Conservation (phyloP, 1,140 invertebrate genomes). For the Antheraea pernyi region DNA sequence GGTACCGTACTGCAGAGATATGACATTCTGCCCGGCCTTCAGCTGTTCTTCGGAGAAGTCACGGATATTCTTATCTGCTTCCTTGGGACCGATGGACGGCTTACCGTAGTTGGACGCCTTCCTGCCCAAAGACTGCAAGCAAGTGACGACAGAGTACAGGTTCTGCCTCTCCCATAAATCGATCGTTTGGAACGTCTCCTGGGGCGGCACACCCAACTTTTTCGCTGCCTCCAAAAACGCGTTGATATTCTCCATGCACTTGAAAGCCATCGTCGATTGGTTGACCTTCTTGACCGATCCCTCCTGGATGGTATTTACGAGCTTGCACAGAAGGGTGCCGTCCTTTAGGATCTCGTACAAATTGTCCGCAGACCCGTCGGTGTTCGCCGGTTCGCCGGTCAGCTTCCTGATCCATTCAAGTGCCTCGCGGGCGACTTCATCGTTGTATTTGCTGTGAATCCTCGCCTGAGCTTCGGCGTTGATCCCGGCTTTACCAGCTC, state of each 20-base stretch:
- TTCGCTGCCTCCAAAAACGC: constrained; percentile 93
- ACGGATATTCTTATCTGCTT: constrained; percentile 94
- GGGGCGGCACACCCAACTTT: constrained; percentile 93
- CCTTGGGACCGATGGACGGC: constrained; percentile 94
- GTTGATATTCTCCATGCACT: constrained; percentile 99
- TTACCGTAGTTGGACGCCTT: constrained; percentile 95
- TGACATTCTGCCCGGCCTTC: constrained; percentile 92
- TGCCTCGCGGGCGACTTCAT: constrained; percentile 92
- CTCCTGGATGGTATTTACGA: constrained; percentile 90
- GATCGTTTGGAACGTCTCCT: constrained; percentile 98
- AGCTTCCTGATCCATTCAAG: constrained; percentile 94
- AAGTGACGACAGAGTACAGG: constrained; percentile 96
- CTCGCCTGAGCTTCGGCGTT: constrained; percentile 71
- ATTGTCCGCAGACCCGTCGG: constrained; percentile 92
- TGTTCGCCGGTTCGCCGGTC: constrained; percentile 89
- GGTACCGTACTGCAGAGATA: constrained; percentile 95
- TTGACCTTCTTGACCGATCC: constrained; percentile 94
- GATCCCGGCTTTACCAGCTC: constrained; percentile 71
- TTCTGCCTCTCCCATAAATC: constrained; percentile 98
- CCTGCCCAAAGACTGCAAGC: constrained; percentile 95
- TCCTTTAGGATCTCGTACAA: constrained; percentile 93
- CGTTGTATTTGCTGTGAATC: constrained; percentile 97
- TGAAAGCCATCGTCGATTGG: constrained; percentile 93
- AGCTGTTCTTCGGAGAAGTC: constrained; percentile 94
- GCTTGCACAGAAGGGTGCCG: constrained; percentile 90